Percentiles rank a stretch among this genome's conserved stretches.
Conservation (phyloP, 2,888 invertebrate genomes). For the Drosophila bunnanda region DNA sequence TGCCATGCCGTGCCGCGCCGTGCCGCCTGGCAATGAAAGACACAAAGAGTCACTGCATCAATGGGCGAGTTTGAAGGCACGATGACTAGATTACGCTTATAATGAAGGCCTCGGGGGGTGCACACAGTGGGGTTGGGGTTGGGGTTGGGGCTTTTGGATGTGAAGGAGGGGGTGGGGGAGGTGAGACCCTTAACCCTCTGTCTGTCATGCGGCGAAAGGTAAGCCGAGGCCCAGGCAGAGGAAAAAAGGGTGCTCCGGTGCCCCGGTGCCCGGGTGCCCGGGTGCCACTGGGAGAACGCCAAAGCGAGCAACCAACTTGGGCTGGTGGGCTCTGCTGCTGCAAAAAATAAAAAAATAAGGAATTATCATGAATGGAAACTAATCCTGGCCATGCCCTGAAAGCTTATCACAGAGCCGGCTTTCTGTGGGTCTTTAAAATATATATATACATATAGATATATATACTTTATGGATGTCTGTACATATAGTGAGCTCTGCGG, state of each 20-base stretch:
- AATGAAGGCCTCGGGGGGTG: slow-evolving; percentile 32
- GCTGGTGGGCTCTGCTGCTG: background rate
- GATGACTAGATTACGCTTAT: slow-evolving; percentile 47
- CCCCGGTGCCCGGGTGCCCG: background rate
- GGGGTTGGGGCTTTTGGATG: background rate
- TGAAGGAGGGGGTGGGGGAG: background rate
- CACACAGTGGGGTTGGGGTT: background rate
- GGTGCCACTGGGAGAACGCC: slow-evolving; percentile 21
- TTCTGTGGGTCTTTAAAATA: slow-evolving; percentile 37
- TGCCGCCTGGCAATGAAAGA: slow-evolving; percentile 28
- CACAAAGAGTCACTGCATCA: slow-evolving; percentile 48
- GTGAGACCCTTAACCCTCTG: slow-evolving; percentile 34
- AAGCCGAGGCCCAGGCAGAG: slow-evolving; percentile 15
- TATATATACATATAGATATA: background rate
- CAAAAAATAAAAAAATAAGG: slow-evolving; percentile 18
- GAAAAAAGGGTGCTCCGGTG: slow-evolving; percentile 12
- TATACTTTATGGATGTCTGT: slow-evolving; percentile 1
- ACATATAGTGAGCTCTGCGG: slow-evolving; percentile 10
- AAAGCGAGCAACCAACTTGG: slow-evolving; percentile 22
- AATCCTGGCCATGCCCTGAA: slow-evolving; percentile 41
- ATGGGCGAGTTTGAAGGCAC: slow-evolving; percentile 45
- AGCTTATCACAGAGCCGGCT: slow-evolving; percentile 41
- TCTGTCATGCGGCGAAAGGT: slow-evolving; percentile 30
- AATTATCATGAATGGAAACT: slow-evolving; percentile 45
- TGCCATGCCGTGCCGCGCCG: background rate